Evolutionary conservation across 2,888 invertebrate species (phyloP).

Genomic region (Chirona hameri): DNA sequence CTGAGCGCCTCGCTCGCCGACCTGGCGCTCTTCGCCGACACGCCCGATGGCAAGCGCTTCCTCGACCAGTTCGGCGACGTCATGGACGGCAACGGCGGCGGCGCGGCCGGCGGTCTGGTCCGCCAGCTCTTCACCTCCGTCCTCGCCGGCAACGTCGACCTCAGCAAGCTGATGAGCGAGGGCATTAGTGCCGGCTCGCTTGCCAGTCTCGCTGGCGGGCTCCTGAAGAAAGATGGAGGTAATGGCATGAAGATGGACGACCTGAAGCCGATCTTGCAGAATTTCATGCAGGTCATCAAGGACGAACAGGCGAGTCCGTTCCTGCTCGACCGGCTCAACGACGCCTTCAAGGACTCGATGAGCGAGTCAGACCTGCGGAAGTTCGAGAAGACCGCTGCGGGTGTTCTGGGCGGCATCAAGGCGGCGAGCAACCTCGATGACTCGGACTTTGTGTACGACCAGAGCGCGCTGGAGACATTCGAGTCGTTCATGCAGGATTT

Average conservation of each 20-base stretch:
- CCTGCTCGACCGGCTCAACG: constrained; percentile 24
- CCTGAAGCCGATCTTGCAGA: background rate
- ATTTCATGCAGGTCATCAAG: constrained; percentile 13
- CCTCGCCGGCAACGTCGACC: background rate
- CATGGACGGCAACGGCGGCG: background rate
- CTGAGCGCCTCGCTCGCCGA: constrained; percentile 13
- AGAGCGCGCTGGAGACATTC: constrained; percentile 26
- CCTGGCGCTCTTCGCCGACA: constrained; percentile 22
- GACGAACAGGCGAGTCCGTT: constrained; percentile 28
- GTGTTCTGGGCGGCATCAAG: constrained; percentile 12
- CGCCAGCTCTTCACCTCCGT: constrained; percentile 7
- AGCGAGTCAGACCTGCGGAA: background rate
- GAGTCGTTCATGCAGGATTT: constrained; percentile 10
- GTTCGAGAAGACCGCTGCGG: background rate
- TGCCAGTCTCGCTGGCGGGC: background rate
- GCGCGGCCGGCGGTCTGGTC: background rate
- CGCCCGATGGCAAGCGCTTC: background rate
- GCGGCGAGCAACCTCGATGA: background rate
- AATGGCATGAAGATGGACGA: constrained; percentile 22
- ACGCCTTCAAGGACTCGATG: background rate
- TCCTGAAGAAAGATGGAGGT: background rate
- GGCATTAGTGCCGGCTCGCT: constrained; percentile 8
- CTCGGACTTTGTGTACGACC: constrained; percentile 24
- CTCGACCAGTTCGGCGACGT: background rate
- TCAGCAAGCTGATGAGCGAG: background rate